Evolutionary conservation across 2,888 invertebrate genomes (phyloP), one percentile per base, ranked within the genome.

Genomic region (Tipula confusa): DNA sequence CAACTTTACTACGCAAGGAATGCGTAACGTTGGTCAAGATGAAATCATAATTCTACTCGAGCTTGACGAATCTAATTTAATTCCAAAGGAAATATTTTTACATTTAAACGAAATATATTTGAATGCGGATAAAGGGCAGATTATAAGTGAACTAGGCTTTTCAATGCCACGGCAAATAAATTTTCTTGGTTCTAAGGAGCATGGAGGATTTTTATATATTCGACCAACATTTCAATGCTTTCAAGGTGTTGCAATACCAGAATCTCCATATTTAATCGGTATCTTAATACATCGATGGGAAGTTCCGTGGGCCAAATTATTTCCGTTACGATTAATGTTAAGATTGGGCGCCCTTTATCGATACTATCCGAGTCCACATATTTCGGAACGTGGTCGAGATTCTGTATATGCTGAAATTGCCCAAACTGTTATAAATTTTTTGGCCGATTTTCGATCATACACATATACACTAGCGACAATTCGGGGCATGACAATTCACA

Each of bases 371-470:
- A 95, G 95, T 87, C 95, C 96, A 0, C 90, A 96, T 85, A 93
- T 96, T 83, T 95, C 95, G 18, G 93, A 94, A 18, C 91, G 95
- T 29, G 92, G 93, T 87, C 90, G 96, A 13, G 94, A 94, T 86
- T 93, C 96, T 0, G 94, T 96, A 4, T 97, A 94, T 88, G 94
- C 93, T 33, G 96, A 96, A 90, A 94, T 96, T 84, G 96, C 96
- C 0, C 96, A 96, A 88, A 96, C 96, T 9, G 95, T 97, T 84
- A 95, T 97, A 89, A 96, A 95, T 90, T 92, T 97, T 83, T 89
- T 96, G 85, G 96, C 95, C 9, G 96, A 97, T 90, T 96, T 96
- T 87, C 91, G 95, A 84, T 96, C 95, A 88, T 96, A 93, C 88
- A 92, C 95, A 1, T 97, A 96, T 87, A 94, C 95, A 43, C 88